Base-by-base conservation (phyloP, 2,113 vertebrate species). In the Entelurus aequoreus region DNA sequence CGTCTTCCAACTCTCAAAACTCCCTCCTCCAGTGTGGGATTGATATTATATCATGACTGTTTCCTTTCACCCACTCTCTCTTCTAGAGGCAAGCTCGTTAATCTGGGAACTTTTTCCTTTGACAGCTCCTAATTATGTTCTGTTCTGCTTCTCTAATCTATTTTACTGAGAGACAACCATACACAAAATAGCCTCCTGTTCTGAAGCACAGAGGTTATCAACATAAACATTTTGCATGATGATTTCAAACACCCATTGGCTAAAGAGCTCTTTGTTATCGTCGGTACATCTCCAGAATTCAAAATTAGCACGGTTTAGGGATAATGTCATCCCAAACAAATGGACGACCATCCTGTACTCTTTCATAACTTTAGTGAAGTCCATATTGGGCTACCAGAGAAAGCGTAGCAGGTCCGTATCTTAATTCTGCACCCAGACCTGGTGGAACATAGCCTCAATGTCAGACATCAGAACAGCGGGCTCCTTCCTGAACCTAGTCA, bases 271-370 rank as follows among this genome's bases (percentile, higher is more conserved):
- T 53, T 13, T 21, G 13, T 28, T 53, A 16, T 35, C 51, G 7
- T 53, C 19, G 6, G 51, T 16, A 53, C 16, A 21, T 35, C 51
- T 77, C 44, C 4, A 53, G 6, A 76, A 49, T 6, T 65, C 65
- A 62, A 60, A 72, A 6, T 7, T 72, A 2, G 68, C 55, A 14
- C 58, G 67, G 11, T 62, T 66, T 37, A 54, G 66, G 8, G 55
- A 79, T 5, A 54, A 77, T 4, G 61, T 53, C 1, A 63, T 72
- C 4, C 65, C 48, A 38, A 75, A 75, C 1, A 72, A 8, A 28
- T 75, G 68, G 8, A 68, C 65, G 3, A 35, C 4, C 68, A 76
- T 80, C 1, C 58, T 13, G 49, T 71, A 59, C 1, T 71, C 73
- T 8, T 11, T 6, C n/a, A 50, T n/a, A 4, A 42, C 4, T 6